Base-by-base conservation (phyloP, 1,140 invertebrate species). In the Drosophila guanche region DNA sequence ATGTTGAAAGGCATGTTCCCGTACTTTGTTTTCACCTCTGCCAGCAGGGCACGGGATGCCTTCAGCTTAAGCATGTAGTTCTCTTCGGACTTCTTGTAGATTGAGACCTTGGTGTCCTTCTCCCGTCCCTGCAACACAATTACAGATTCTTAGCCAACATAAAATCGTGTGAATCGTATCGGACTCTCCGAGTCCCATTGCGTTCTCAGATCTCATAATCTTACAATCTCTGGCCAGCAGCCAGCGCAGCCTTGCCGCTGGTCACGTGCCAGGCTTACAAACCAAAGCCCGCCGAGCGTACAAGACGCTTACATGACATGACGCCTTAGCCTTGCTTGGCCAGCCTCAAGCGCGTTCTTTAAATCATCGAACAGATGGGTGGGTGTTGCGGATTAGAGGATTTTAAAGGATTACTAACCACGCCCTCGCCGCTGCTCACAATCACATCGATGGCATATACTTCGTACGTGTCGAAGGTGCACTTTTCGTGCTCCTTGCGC, bases 381-480 rank as follows among this genome's bases (percentile, higher is more conserved):
- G 2, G 10, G n/a, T n/a, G 40, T 5, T 40, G 14, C 33, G 10
- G 16, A 20, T 20, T 20, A 20, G 16, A 43, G 12, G 6, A 10
- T 16, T 22, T 6, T 8, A 33, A n/a, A 2, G 23, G 23, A 53
- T 7, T 48, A 92, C 92, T 91, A 86, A 94, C 94, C 69, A 95
- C 92, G 74, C 97, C 98, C 91, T 98, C 97, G 37, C 98, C 98
- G 48, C 97, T 97, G 90, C 97, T 98, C 50, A 99, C 94, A 42
- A 99, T 93, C 10, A 99, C 97, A 94, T 99, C 99, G 94, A 99
- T 96, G 29, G 97, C 98, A 93, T 99, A 99, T 2, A 99, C 98
- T 94, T 99, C 99, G 92, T 99, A 95, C 56, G 97, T 95, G 91
- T 99, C 98, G 92, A 99, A 96, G 63, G 96, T 97, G 92, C 96